Evolutionary conservation across 2,888 invertebrate species (phyloP), one percentile per base, ranked within the genome.

Genomic region (Eledona agricola): DNA sequence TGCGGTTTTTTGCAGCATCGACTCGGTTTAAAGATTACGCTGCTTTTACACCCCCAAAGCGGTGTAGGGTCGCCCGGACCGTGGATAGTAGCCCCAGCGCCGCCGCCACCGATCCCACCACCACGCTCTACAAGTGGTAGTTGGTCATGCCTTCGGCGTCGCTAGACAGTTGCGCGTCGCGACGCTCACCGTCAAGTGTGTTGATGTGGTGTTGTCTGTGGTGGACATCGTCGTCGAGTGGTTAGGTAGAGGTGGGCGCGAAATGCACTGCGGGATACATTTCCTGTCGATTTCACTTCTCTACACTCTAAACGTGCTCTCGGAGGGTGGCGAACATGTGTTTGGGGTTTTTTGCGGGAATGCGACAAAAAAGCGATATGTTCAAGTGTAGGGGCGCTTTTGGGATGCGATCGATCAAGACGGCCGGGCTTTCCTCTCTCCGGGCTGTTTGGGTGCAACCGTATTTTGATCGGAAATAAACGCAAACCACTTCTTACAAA

Each of bases 81-180:
- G 37, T 12, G 6, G 43, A 9, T 16, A 13, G 25, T 26, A 40
- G 25, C 43, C 26, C 16, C 43, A 28, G 38, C 35, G 46, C 35
- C 52, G 23, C 45, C 47, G 25, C 50, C 22, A 13, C 19, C 51
- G 31, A 40, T 38, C 31, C 49, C 47, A 38, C 38, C 45, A 17
- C 40, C 28, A 43, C 58, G 63, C 62, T 63, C 68, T 62, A 68
- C 68, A 68, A 68, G 68, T 68, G 68, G 66, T 58, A 63, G 66
- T 61, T 59, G 62, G 62, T 63, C 67, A 63, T 66, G 66, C 65
- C 61, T 60, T 45, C 29, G 40, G 42, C 43, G 60, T 54, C 47
- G 54, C 43, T 58, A 62, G 62, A 61, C 65, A 66, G 66, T 65
- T 63, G 66, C 65, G 65, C 55, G 57, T 55, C 57, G 55, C 55